A percentile compares a stretch with the other conserved stretches of the same genome.
These are phyloP conservation scores for Tigriopus japonicus DNA, from an alignment of 1,140 invertebrate genomes.

Conservation along the genomic window DNA sequence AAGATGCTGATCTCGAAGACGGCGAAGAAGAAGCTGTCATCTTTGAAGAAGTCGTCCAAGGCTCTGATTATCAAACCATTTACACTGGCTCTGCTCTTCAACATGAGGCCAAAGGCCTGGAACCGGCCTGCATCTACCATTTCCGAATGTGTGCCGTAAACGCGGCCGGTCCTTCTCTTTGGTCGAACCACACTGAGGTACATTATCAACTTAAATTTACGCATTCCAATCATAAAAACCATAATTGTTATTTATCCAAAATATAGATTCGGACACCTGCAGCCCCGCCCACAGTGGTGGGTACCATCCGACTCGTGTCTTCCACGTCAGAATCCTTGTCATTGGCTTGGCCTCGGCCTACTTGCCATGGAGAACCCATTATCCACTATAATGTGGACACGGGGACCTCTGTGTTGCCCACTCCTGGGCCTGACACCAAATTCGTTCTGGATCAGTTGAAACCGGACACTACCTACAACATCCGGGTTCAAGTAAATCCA, in stretches of 20 bases:
- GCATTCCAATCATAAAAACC: too few relatives aligned
- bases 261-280: constrained; percentile 36
- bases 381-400: constrained; percentile 49
- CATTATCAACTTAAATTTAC: too few relatives aligned
- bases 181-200: constrained; percentile 41
- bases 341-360: constrained; percentile 49
- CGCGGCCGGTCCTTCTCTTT: constrained; percentile 46
- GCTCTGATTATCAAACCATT: not conserved
- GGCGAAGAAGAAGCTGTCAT: constrained; percentile 1
- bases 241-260: too few relatives aligned
- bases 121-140: not conserved
- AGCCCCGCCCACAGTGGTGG: constrained; percentile 46
- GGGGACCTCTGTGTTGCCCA: constrained; percentile 12
- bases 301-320: constrained; percentile 33
- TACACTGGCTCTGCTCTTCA: not conserved
- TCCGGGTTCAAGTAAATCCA: constrained; percentile 34
- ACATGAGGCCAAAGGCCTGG: not conserved
- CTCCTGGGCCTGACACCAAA: not conserved
- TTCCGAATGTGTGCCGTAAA: constrained; percentile 41
- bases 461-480: constrained; percentile 27
- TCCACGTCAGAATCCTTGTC: constrained; percentile 42
- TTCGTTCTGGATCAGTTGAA: constrained; percentile 7
- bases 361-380: constrained; percentile 47
- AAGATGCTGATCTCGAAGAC: not conserved
- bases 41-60: not conserved